Conservation (phyloP, 1,140 invertebrate genomes). For the Chrysoperla carnea region DNA sequence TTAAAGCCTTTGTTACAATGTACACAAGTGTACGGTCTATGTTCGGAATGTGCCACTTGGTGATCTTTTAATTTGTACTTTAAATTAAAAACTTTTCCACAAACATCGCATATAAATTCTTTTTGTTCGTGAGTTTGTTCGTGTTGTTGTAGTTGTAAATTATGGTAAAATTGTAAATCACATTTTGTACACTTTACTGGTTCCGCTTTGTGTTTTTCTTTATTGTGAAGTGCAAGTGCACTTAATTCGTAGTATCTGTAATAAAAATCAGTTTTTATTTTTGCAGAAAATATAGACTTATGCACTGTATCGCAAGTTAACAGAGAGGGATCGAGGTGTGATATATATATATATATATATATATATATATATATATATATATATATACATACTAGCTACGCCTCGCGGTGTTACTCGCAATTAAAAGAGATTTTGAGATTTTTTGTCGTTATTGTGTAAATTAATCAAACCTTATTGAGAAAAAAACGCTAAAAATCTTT, state of each 20-base stretch:
- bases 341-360: no score
- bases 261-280: no score
- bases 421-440: no score
- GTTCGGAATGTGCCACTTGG: neutral
- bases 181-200: neutral
- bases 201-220: neutral
- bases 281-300: no score
- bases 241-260: neutral
- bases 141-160: neutral
- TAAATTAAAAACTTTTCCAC: neutral
- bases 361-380: no score
- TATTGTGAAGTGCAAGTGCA: neutral
- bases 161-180: neutral
- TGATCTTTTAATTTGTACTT: neutral
- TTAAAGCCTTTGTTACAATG: neutral
- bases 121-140: neutral
- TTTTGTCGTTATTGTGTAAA: no score
- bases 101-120: neutral
- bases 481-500: no score
- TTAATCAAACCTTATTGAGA: no score
- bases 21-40: neutral
- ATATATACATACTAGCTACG: no score
- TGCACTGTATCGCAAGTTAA: no score
- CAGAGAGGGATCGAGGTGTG: no score
- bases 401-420: no score